Base-by-base conservation (phyloP, 1,140 invertebrate genomes). In the Nixonia krombeini region DNA sequence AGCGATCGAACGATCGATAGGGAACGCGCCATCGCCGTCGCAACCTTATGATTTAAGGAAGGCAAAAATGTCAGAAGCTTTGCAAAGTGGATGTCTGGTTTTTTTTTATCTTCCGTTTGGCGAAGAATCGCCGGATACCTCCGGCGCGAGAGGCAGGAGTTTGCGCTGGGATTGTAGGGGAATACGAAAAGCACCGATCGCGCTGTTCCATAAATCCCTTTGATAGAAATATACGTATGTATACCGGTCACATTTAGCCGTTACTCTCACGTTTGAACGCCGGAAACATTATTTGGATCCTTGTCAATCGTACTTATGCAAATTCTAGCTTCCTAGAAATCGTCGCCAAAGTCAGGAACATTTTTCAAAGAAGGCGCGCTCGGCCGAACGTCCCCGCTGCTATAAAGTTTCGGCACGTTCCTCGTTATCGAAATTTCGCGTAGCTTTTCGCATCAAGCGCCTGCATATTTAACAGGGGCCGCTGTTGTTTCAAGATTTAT, bases 241-340 rank as follows among this genome's bases (percentile, higher is more conserved):
- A 47, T 49, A 59, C 49, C 45, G 59, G 66, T 64, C 67, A 64
- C 67, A 70, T 70, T 70, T 70, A 70, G 61, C 45, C 51, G 42
- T 50, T 55, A 50, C 59, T 59, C 59, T 63, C 59, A 55, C 58
- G 55, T 63, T 61, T 57, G 45, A 70, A 61, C 46, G 51, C 61
- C 56, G 61, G 59, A 70, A 61, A 65, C 59, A 70, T 70, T 65
- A 70, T 65, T 70, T 61, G 45, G 37, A 56, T 33, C 46, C 59
- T 61, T 61, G 61, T 70, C 67, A 70, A 70, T 70, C 59, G 61
- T 64, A 70, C 61, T 64, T 70, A 69, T 69, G 65, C 49, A 69
- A 58, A 69, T 69, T 63, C 57, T 18, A 58, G 53, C 53, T 69
- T 50, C 26, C 52, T 29, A 37, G 49, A 44, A 57, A 68, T 68